Evolutionary conservation across 1,140 invertebrate genomes (phyloP), one percentile per base, ranked within the genome.

Genomic region (Muscidifurax raptorellus): DNA sequence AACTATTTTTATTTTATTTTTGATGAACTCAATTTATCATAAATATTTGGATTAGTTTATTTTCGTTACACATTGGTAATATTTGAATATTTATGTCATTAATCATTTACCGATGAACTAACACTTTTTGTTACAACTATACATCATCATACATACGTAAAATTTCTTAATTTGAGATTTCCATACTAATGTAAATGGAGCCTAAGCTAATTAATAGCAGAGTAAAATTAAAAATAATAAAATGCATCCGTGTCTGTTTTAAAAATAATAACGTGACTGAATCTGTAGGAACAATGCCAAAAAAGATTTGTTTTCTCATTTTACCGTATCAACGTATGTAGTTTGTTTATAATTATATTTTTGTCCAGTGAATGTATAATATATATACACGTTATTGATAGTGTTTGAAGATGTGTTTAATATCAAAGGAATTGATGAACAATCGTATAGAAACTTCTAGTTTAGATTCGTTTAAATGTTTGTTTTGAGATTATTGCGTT

Each of bases 241-340:
- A 66, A 76, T 66, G 36, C 32, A 76, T 40, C 25, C 2, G 36
- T 67, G 52, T 72, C 52, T 75, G 28, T 30, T 76, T 12, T 66
- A 82, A 40, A 64, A 22, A 6, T 72, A 71, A 72, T 74, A 75
- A 82, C 40, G 12, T 36, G 79, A 80, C 80, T 75, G 82, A 84
- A 59, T 52, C 25, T 76, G 10, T 79, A 77, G 9, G 77, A 78
- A 67, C 67, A 84, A 84, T 79, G 36, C 82, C 80, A 78, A 84
- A 78, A 72, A 78, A 30, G 52, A 59, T 59, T 79, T 78, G 36
- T 72, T 84, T 71, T 71, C 22, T 77, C 74, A 30, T 67, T 78
- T 77, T 77, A 47, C 9, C 15, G 15, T n/a, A 47, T 76, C 27
- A 4, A 75, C 72, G 18, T 75, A 72, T 28, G 22, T 74, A 59